Evolutionary conservation across 2,888 invertebrate species (phyloP), one percentile per base, ranked within the genome.

Genomic region (Cheilosia vernalis): DNA sequence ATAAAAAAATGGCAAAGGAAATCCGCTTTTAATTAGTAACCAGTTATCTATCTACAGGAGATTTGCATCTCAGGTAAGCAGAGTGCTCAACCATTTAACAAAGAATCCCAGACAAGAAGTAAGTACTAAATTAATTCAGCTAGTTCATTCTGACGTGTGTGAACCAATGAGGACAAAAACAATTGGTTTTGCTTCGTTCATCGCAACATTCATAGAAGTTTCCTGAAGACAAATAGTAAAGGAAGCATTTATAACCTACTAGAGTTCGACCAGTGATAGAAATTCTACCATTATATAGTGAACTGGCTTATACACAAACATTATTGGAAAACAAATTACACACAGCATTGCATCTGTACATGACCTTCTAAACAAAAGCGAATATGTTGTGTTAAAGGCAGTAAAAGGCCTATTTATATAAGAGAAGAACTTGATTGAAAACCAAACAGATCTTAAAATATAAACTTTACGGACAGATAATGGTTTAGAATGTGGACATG

Each of bases 401-500:
- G 21, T 21, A 2, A 21, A 21, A 21, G 21, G 21, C 2, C 21
- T 21, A 21, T 21, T 21, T 21, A 21, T 21, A 21, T 21, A 21
- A 1, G 21, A 21, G n/a, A 27, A 44, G 10, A 24, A 19, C 15
- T 61, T 30, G 17, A 7, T 24, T 4, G 63, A 58, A 21, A 47
- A 63, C 17, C 44, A 63, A 17, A 47, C 49, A 5, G 51, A 51
- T 19, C 5, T 6, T 7, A 42, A 63, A 63, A 70, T 49, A 37
- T 53, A 61, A 47, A 44, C 19, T 5, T 40, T n/a, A 53, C 37
- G 51, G 17, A 53, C 37, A 40, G 17, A 87, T 44, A 87, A 88
- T 10, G 85, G 87, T 2, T 10, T 60, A 7, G 72, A 87, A 61
- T 85, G 81, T 33, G 82, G 74, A 51, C 30, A 58, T 1, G 81